phyloP scores from a whole-genome alignment of 2,113 vertebrate species.

The Ellobius talpinus region DNA sequence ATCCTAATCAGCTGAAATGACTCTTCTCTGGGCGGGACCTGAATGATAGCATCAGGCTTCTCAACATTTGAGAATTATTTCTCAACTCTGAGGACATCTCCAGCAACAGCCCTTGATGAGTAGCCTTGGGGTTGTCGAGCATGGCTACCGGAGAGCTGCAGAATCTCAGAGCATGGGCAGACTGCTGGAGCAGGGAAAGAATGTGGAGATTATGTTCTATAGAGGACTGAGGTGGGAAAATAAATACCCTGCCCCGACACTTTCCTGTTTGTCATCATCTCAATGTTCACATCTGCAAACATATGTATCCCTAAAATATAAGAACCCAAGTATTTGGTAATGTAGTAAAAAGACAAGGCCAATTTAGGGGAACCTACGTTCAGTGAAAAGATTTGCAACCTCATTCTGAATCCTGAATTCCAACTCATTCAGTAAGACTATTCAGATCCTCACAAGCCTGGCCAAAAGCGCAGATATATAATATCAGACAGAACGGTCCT shows the following conservation, averaged over 20 bases:
- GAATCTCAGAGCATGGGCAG: background rate
- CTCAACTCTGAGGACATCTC: background rate
- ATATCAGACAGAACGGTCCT: background rate
- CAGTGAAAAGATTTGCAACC: slow-evolving; percentile 20
- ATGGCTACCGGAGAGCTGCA: background rate
- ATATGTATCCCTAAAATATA: background rate
- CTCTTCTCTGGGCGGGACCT: background rate
- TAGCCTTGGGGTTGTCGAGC: background rate
- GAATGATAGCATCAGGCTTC: background rate
- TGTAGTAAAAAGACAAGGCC: slow-evolving; percentile 18
- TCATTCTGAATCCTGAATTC: slow-evolving; percentile 40
- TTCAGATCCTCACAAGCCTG: background rate
- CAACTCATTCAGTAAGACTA: slow-evolving; percentile 26
- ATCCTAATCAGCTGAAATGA: background rate
- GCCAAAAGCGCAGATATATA: background rate
- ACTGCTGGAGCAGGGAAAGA: background rate
- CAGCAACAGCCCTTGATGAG: background rate
- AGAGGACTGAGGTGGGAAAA: background rate
- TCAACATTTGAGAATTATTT: slow-evolving; percentile 15
- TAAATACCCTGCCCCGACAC: background rate
- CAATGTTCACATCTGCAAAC: background rate
- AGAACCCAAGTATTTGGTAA: slow-evolving; percentile 19
- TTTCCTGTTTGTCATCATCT: background rate
- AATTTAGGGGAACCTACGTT: slow-evolving; percentile 49
- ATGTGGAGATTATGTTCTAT: background rate